Base-by-base conservation (phyloP, 1,140 invertebrate species). In the Habropoda laboriosa region DNA sequence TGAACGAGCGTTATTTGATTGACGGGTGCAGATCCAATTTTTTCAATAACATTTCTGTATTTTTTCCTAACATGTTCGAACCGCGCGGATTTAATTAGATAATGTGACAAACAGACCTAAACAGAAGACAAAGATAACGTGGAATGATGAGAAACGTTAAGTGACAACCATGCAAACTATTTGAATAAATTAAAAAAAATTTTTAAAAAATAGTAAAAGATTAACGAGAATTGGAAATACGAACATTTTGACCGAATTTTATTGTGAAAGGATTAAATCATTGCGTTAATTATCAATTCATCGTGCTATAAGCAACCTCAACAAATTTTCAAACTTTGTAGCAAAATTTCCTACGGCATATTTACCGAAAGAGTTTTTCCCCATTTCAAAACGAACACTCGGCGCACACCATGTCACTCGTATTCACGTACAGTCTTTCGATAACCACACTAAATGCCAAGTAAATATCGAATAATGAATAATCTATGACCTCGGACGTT, bases 391-490 rank as follows among this genome's bases (percentile, higher is more conserved):
- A 24, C n/a, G 2, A n/a, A 10, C 27, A 7, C 13, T 7, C 13
- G 2, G n/a, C n/a, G 12, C 67, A 21, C 6, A 32, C 12, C 12
- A 7, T 6, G 21, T 21, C 47, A 7, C 13, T 1, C 21, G n/a
- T 40, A n/a, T 42, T 12, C 49, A 13, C 7, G 7, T 13, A 24
- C 13, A 45, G 40, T 68, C 63, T 51, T 68, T 68, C 35, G 24
- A 42, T 32, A 45, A 53, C n/a, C 51, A 12, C 35, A 45, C 24
- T 68, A 57, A 70, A 70, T 45, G 30, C 24, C 66, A 47, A 47
- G 64, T 77, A 70, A 70, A 70, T 70, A 70, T 77, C 55, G 49
- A 67, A n/a, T 35, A 27, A 45, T 70, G 64, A 77, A 77, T 77
- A 77, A 77, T 68, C 27, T 40, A 76, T 57, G 16, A 5, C 45